phyloP scores from a whole-genome alignment of 2,888 invertebrate genomes.

The Spilosoma lubricipeda region DNA sequence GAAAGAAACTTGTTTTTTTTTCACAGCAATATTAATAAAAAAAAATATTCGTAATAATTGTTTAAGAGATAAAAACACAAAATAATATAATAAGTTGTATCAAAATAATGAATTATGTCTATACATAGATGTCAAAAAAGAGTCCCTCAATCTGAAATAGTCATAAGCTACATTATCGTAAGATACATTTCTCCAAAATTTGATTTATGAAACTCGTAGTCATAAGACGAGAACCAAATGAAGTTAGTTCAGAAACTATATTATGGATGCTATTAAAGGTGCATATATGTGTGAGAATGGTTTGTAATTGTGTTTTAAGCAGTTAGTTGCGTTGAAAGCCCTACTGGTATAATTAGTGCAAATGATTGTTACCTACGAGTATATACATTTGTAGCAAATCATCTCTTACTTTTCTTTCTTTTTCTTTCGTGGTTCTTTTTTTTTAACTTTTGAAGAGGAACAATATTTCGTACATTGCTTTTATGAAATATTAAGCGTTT shows the following conservation, averaged over 20 bases:
- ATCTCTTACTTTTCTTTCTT: too few relatives aligned
- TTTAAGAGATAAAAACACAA: background rate
- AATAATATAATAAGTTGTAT: background rate
- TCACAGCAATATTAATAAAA: too few relatives aligned
- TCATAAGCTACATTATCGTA: conserved; percentile 26
- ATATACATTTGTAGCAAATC: background rate
- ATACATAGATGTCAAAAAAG: background rate
- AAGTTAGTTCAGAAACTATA: conserved; percentile 26
- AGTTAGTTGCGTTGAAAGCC: conserved; percentile 4
- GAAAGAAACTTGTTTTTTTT: too few relatives aligned
- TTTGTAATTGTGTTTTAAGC: conserved; percentile 23
- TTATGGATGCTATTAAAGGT: conserved; percentile 28
- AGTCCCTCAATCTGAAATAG: background rate
- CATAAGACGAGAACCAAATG: conserved; percentile 18
- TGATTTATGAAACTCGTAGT: conserved; percentile 32
- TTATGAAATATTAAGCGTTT: too few relatives aligned
- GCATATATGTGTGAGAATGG: conserved; percentile 20
- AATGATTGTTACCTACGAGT: background rate
- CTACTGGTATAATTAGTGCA: background rate
- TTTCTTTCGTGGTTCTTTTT: too few relatives aligned
- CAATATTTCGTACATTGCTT: too few relatives aligned
- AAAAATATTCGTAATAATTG: background rate
- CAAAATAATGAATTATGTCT: too few relatives aligned
- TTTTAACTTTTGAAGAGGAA: too few relatives aligned
- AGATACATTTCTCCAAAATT: conserved; percentile 32